These are phyloP conservation scores for Sparidentex hasta DNA, from an alignment of 2,797 vertebrate species.

Conservation along the genomic window DNA sequence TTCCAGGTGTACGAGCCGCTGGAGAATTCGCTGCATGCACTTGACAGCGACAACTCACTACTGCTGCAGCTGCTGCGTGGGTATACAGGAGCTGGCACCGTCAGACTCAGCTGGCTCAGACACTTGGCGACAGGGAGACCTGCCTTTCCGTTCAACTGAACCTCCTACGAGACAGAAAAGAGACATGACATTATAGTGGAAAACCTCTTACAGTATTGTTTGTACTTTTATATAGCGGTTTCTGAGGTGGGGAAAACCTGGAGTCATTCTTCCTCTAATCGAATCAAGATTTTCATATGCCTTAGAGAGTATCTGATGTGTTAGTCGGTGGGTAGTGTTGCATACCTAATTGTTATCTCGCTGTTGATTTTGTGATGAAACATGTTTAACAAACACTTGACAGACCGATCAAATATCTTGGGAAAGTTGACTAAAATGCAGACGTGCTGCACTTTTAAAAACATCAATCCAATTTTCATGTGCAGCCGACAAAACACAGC, in stretches of 20 bases:
- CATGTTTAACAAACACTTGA: slow-evolving; percentile 20
- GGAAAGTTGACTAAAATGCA: neutral
- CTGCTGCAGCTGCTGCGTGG: slow-evolving; percentile 93
- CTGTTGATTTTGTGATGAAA: slow-evolving; percentile 41
- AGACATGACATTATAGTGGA: neutral
- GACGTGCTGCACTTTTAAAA: slow-evolving; percentile 10
- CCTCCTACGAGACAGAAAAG: slow-evolving; percentile 81
- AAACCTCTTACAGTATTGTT: neutral
- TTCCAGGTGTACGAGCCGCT: slow-evolving; percentile 94
- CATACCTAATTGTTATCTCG: slow-evolving; percentile 38
- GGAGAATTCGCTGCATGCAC: slow-evolving; percentile 95
- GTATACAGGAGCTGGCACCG: slow-evolving; percentile 80
- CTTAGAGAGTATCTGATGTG: neutral
- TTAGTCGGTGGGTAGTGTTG: neutral
- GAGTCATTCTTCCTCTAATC: neutral
- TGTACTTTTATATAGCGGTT: neutral
- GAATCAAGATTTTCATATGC: neutral
- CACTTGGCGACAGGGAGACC: slow-evolving; percentile 85
- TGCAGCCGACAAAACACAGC: slow-evolving; percentile 18
- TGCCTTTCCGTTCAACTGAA: slow-evolving; percentile 86
- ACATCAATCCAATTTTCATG: slow-evolving; percentile 35
- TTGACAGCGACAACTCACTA: slow-evolving; percentile 94
- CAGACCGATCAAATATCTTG: slow-evolving; percentile 25
- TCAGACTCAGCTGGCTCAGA: slow-evolving; percentile 88
- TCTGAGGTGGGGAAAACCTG: neutral